A percentile compares a stretch with the other conserved stretches of the same genome.
phyloP scores from a whole-genome alignment of 2,113 vertebrate species.

The Fregetta grallaria region DNA sequence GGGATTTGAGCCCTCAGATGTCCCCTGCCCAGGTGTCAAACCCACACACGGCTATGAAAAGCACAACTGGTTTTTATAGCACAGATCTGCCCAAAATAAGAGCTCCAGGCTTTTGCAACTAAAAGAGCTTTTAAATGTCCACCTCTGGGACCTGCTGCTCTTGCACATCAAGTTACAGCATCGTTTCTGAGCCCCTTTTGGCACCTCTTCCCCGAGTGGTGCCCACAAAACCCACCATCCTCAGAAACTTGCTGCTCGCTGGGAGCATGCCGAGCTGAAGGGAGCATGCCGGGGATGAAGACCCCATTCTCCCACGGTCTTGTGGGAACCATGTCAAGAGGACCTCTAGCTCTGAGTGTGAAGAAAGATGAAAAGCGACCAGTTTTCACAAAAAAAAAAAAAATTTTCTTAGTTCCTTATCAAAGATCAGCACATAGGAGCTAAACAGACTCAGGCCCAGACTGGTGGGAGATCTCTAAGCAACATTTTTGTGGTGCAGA shows the following conservation, averaged over 20 bases:
- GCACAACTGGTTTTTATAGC: background rate
- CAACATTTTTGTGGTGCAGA: background rate
- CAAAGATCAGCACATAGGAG: background rate
- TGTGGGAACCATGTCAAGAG: accelerated
- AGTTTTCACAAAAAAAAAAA: background rate
- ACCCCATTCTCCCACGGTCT: no score
- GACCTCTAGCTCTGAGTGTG: background rate
- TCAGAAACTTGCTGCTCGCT: background rate
- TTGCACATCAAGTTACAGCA: background rate
- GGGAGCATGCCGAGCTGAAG: background rate
- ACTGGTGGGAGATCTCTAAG: background rate
- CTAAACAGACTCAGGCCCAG: background rate
- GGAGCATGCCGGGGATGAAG: no score
- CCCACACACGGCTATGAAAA: background rate
- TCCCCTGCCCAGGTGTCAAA: background rate
- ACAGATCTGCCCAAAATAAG: background rate
- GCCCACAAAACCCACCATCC: background rate
- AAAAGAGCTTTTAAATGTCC: background rate
- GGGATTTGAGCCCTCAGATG: background rate
- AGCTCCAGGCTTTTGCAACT: background rate
- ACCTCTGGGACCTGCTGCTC: background rate
- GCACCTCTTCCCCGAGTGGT: background rate
- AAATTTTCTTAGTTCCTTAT: background rate
- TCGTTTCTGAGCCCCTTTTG: background rate
- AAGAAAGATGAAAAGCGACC: background rate